A percentile compares a stretch with the other conserved stretches of the same genome.
These are phyloP conservation scores for Axinella damicornis DNA, from an alignment of 37 sponge, comb jelly and placozoan species.

Conservation along the genomic window DNA sequence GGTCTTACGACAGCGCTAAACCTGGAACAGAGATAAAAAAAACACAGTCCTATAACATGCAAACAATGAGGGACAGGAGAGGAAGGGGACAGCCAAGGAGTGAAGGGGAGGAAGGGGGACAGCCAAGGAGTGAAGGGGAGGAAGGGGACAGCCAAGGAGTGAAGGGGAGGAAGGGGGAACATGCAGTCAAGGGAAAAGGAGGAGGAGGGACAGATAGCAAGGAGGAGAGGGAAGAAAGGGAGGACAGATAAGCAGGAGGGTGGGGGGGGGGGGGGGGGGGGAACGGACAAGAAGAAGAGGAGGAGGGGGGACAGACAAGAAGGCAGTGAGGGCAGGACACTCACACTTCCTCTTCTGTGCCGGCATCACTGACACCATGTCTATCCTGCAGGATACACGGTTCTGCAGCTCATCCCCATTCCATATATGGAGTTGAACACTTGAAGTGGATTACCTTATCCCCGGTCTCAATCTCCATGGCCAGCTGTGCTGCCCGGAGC, in stretches of 20 bases:
- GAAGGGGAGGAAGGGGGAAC: background rate
- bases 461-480: slow-evolving; percentile 65
- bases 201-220: background rate
- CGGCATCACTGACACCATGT: slow-evolving; percentile 35
- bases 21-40: background rate
- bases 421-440: background rate
- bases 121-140: background rate
- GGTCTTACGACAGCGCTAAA: slow-evolving; percentile 18
- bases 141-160: background rate
- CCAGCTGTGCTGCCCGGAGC: slow-evolving; percentile 37
- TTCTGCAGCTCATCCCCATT: too few relatives aligned
- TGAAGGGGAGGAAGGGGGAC: background rate
- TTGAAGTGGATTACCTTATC: background rate
- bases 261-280: slow-evolving; percentile 5
- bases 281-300: slow-evolving; percentile 48
- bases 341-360: slow-evolving; percentile 63
- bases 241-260: background rate
- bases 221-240: background rate
- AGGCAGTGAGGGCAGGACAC: slow-evolving; percentile 42
- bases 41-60: background rate
- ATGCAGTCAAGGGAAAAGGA: background rate
- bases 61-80: background rate
- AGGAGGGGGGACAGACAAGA: slow-evolving; percentile 62
- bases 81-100: background rate
- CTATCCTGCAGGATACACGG: background rate